Evolutionary conservation across 2,888 invertebrate genomes (phyloP).

Genomic region (Drosophila ezoana): DNA sequence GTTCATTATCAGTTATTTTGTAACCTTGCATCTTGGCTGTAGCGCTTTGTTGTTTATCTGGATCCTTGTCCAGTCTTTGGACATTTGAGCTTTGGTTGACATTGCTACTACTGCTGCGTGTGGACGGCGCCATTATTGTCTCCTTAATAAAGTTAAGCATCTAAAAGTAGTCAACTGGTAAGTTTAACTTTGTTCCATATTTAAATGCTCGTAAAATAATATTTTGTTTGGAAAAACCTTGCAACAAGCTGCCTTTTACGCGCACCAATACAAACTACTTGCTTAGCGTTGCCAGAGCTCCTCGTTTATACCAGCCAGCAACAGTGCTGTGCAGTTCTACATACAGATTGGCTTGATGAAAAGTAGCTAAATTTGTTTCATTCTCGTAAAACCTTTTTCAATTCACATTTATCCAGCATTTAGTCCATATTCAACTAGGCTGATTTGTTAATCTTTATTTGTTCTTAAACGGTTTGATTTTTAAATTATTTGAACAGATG

Average conservation of each 20-base stretch:
- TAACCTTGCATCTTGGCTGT: slow-evolving; percentile 80
- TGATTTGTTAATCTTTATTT: too few relatives aligned
- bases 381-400: background rate
- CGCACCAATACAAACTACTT: slow-evolving; percentile 45
- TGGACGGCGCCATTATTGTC: slow-evolving; percentile 69
- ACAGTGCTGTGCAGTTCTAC: slow-evolving; percentile 12
- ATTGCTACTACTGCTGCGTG: slow-evolving; percentile 53
- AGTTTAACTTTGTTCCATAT: background rate
- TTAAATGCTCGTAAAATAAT: slow-evolving; percentile 3
- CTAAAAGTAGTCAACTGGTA: slow-evolving; percentile 11
- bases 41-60: slow-evolving; percentile 31
- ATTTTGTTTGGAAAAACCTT: slow-evolving; percentile 51
- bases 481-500: too few relatives aligned
- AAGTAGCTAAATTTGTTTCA: background rate
- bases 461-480: too few relatives aligned
- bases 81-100: slow-evolving; percentile 9
- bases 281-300: slow-evolving; percentile 34
- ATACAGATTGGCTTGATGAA: background rate
- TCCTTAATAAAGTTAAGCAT: slow-evolving; percentile 73
- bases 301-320: background rate
- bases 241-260: slow-evolving; percentile 67
- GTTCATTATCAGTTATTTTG: slow-evolving; percentile 84
- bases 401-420: background rate
- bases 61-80: slow-evolving; percentile 37
- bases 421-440: background rate